Evolutionary conservation across 2,797 vertebrate genomes (phyloP).

Genomic region (Xenopus petersii): DNA sequence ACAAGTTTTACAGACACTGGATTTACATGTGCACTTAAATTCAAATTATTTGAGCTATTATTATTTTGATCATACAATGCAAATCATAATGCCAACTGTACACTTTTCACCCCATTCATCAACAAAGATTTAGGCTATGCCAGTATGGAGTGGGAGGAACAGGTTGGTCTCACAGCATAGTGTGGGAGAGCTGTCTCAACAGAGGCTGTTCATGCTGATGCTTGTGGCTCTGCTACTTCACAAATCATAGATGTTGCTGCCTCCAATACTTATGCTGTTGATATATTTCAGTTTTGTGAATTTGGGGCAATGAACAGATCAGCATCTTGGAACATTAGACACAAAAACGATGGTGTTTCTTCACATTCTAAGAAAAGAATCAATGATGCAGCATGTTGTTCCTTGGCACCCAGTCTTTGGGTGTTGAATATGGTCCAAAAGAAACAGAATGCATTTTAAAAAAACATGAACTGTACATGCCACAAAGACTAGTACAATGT

Average conservation of each 20-base stretch:
- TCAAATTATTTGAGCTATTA: slow-evolving; percentile 20
- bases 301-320: slow-evolving; percentile 23
- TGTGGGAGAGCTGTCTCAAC: slow-evolving; percentile 50
- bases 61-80: slow-evolving; percentile 56
- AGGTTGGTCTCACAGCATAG: slow-evolving; percentile 38
- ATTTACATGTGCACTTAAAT: slow-evolving; percentile 26
- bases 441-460: slow-evolving; percentile 15
- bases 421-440: slow-evolving; percentile 12
- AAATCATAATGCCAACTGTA: slow-evolving; percentile 59
- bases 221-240: slow-evolving; percentile 36
- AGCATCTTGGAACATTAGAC: slow-evolving; percentile 26
- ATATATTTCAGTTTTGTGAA: slow-evolving; percentile 37
- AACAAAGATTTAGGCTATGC: slow-evolving; percentile 56
- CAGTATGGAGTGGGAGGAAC: slow-evolving; percentile 54
- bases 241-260: slow-evolving; percentile 35
- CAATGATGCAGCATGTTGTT: slow-evolving; percentile 21
- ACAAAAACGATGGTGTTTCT: slow-evolving; percentile 24
- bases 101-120: slow-evolving; percentile 57
- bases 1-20: slow-evolving; percentile 37
- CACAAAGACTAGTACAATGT: slow-evolving; percentile 2
- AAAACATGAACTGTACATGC: slow-evolving; percentile 5
- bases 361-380: slow-evolving; percentile 17
- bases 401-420: slow-evolving; percentile 4
- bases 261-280: slow-evolving; percentile 38
- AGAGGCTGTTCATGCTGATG: slow-evolving; percentile 29